Evolutionary conservation across 2,888 invertebrate species (phyloP).

Genomic region (Diploptera punctata): DNA sequence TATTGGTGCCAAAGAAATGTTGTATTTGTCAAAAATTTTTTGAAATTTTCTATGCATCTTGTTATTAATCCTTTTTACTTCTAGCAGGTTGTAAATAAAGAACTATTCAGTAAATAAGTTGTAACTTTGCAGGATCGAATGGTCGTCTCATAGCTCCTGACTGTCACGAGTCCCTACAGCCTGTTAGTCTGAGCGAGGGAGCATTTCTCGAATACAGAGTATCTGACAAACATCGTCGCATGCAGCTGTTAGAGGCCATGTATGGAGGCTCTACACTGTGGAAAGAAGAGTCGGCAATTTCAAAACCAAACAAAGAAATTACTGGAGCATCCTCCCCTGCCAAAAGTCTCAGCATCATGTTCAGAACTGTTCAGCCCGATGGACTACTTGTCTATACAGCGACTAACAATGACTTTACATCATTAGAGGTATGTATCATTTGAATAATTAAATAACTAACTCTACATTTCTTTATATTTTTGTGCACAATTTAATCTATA

Average conservation of each 20-base stretch:
- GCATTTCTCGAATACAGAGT: conserved; percentile 76
- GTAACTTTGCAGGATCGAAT: conserved; percentile 39
- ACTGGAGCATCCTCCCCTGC: conserved; percentile 57
- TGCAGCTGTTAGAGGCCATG: conserved; percentile 82
- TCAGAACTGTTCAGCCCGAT: conserved; percentile 78
- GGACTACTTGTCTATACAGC: conserved; percentile 88
- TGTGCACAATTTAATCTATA: no score
- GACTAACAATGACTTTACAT: conserved; percentile 86
- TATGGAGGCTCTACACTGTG: conserved; percentile 77
- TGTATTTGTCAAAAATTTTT: no score
- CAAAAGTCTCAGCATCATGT: conserved; percentile 79
- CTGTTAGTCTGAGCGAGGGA: conserved; percentile 75
- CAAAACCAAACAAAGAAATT: not conserved
- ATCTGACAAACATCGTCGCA: conserved; percentile 84
- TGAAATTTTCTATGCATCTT: no score
- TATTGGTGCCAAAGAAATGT: no score
- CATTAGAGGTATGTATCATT: conserved; percentile 65
- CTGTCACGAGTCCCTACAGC: conserved; percentile 78
- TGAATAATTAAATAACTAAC: no score
- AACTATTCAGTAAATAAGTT: no score
- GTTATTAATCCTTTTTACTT: no score
- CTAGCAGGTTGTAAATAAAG: no score
- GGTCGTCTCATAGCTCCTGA: conserved; percentile 75
- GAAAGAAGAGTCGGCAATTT: conserved; percentile 50
- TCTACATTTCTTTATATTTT: no score